Conservation (phyloP, 2,113 vertebrate species). For the Motacilla tschutschensis region DNA sequence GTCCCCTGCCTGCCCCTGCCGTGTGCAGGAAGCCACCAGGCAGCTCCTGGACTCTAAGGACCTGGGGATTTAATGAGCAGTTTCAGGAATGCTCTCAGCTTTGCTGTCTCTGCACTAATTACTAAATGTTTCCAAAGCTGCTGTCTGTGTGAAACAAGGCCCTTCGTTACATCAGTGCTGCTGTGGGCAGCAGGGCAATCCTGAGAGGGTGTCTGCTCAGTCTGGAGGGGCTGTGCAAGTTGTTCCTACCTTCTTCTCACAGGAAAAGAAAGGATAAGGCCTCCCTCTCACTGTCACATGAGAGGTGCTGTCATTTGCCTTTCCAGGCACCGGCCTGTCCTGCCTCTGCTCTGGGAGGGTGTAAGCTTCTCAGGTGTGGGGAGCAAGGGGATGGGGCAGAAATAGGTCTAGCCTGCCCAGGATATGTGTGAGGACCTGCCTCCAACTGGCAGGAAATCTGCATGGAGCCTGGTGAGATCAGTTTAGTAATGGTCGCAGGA, state of each 20-base stretch:
- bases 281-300: not conserved
- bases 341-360: not conserved
- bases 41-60: not conserved
- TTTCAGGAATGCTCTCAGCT: not conserved
- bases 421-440: not conserved
- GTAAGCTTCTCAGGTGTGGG: fast-evolving
- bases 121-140: not conserved
- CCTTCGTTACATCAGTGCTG: fast-evolving
- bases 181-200: not conserved
- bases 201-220: fast-evolving
- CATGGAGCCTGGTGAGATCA: not conserved
- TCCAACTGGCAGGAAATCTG: not conserved
- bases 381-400: not conserved
- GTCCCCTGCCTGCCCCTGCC: not conserved
- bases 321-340: not conserved
- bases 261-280: not conserved
- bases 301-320: not conserved
- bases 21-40: fast-evolving
- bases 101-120: not conserved
- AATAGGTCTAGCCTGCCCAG: not conserved
- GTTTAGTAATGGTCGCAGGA: not conserved
- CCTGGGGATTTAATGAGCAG: not conserved
- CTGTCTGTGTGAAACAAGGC: not conserved
- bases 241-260: not conserved
- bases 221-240: not conserved